phyloP scores from a whole-genome alignment of 2,113 vertebrate species.

The Calidris pugnax region DNA sequence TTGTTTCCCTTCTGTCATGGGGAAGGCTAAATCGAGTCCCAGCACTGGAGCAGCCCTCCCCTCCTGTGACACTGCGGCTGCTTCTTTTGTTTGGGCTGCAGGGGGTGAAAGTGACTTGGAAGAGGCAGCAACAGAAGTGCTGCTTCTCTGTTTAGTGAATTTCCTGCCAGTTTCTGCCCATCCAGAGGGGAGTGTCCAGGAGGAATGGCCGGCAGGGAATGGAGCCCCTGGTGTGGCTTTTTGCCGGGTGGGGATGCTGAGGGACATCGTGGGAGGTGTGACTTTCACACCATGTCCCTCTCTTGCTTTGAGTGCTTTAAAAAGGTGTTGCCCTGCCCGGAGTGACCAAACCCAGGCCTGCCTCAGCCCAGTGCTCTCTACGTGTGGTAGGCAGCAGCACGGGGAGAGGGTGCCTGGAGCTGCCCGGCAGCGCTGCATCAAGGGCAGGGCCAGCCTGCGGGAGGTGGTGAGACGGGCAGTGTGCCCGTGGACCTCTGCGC shows the following conservation, averaged over 20 bases:
- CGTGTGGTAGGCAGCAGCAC: neutral
- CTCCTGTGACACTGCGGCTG: rapidly evolving
- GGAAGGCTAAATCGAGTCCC: neutral
- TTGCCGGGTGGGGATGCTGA: neutral
- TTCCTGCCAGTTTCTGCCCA: neutral
- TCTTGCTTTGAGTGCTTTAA: neutral
- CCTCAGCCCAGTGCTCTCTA: neutral
- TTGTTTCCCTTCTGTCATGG: neutral
- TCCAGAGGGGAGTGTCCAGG: neutral
- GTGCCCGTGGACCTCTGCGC: rapidly evolving
- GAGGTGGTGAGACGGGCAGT: neutral
- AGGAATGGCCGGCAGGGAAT: neutral
- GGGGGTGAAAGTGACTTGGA: neutral
- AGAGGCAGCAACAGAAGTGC: neutral
- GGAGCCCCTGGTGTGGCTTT: neutral
- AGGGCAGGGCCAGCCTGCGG: neutral
- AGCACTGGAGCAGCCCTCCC: neutral
- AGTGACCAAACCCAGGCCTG: neutral
- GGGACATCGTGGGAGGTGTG: neutral
- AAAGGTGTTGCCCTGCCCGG: neutral
- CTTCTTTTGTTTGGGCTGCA: neutral
- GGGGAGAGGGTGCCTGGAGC: neutral
- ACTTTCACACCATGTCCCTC: neutral
- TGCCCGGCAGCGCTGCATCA: rapidly evolving
- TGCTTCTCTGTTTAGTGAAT: neutral